Evolutionary conservation across 92 coral and sea anemone genomes (phyloP).

Genomic region (Umimayanthus kanabou): DNA sequence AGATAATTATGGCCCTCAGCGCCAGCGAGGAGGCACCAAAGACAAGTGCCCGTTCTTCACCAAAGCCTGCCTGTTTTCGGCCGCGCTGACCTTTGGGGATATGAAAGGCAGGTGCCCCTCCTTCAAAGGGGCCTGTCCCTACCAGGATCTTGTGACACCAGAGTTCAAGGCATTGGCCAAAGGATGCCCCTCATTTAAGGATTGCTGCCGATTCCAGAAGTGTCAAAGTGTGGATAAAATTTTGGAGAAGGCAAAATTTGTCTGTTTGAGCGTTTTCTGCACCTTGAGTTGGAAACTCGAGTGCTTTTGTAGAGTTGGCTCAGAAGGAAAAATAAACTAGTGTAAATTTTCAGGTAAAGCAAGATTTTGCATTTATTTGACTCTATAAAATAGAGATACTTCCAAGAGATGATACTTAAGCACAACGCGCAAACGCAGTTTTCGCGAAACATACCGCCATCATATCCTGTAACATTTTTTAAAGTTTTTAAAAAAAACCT

Average conservation of each 20-base stretch:
- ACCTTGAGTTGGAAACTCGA: too few species aligned
- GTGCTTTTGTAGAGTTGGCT: too few species aligned
- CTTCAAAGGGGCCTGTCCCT: slow-evolving; percentile 15
- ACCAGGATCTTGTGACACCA: not conserved
- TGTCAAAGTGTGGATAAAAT: slow-evolving; percentile 23
- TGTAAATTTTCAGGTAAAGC: too few species aligned
- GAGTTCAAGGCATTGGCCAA: slow-evolving; percentile 29
- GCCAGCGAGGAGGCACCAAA: not conserved
- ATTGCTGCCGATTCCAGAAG: slow-evolving; percentile 13
- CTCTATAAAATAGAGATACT: too few species aligned
- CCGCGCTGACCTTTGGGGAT: slow-evolving; percentile 20
- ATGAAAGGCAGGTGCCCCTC: not conserved
- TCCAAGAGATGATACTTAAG: too few species aligned
- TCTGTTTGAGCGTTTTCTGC: too few species aligned
- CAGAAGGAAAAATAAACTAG: too few species aligned
- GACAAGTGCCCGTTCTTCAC: slow-evolving; percentile 17
- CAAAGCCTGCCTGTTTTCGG: slow-evolving; percentile 2
- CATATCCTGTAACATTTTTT: too few species aligned
- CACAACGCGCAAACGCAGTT: too few species aligned
- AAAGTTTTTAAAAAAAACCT: too few species aligned
- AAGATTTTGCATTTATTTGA: too few species aligned
- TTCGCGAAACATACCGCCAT: too few species aligned
- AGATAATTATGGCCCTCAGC: not conserved
- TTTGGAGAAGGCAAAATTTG: not conserved
- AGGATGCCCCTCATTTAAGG: slow-evolving; percentile 11